Evolutionary conservation across 2,888 invertebrate genomes (phyloP), one percentile per base, ranked within the genome.

Genomic region (Sminthurides aquaticus): DNA sequence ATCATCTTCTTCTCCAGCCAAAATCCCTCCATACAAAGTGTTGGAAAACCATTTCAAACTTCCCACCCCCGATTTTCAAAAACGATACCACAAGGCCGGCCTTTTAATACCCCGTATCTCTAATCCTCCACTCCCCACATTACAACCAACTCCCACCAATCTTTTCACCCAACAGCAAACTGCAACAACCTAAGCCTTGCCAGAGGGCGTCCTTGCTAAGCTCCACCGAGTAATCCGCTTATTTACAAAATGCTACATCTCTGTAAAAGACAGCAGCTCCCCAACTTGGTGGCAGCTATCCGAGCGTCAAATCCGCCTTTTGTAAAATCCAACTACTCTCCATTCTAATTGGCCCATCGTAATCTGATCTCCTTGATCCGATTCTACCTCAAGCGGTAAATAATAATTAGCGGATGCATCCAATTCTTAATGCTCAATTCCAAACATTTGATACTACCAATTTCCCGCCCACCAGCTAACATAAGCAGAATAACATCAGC

Each of bases 1-100:
- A 28, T 57, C 57, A 34, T 57, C 11, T 25, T 57, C 29, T 34
- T 60, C 27, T n/a, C n/a, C n/a, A n/a, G n/a, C n/a, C n/a, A n/a
- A n/a, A n/a, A n/a, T n/a, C n/a, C n/a, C n/a, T n/a, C n/a, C n/a
- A n/a, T n/a, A n/a, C n/a, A n/a, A n/a, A n/a, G n/a, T n/a, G n/a
- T n/a, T n/a, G n/a, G n/a, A n/a, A n/a, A n/a, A n/a, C n/a, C n/a
- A n/a, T n/a, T n/a, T n/a, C n/a, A n/a, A n/a, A n/a, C n/a, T n/a
- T n/a, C n/a, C n/a, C n/a, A n/a, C n/a, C n/a, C n/a, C n/a, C n/a
- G n/a, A n/a, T n/a, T n/a, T n/a, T n/a, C n/a, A n/a, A n/a, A n/a
- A n/a, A n/a, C n/a, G n/a, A n/a, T n/a, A n/a, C n/a, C n/a, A n/a
- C n/a, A n/a, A n/a, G n/a, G n/a, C n/a, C n/a, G n/a, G n/a, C n/a